Evolutionary conservation across 2,113 vertebrate species (phyloP).

Genomic region (Calonectris borealis): DNA sequence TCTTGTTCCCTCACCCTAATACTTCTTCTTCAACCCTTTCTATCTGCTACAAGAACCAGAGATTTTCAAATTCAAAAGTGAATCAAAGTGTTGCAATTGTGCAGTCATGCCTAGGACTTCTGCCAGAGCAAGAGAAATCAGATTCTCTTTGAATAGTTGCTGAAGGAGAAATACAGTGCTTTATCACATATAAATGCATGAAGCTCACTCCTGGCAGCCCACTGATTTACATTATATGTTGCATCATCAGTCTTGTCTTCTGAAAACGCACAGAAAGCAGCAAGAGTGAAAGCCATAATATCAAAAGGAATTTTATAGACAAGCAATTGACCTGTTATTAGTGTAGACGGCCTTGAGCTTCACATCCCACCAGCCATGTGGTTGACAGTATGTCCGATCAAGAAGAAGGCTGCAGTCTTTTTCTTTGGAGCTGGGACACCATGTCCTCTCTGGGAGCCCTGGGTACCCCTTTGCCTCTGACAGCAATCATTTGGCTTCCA

Average conservation of each 20-base stretch:
- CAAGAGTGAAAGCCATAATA: background rate
- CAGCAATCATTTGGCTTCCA: background rate
- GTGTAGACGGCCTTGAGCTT: background rate
- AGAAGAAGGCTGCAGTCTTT: background rate
- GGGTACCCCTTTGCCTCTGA: background rate
- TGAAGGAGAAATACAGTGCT: background rate
- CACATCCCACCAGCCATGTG: background rate
- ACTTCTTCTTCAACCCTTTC: background rate
- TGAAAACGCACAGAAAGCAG: background rate
- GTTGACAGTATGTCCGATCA: background rate
- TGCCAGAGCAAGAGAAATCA: background rate
- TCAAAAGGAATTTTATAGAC: background rate
- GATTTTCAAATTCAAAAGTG: background rate
- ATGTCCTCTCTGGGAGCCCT: background rate
- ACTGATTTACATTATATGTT: background rate
- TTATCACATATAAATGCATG: background rate
- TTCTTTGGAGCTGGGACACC: background rate
- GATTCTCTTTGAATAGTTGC: background rate
- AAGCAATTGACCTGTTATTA: background rate
- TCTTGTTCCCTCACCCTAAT: background rate
- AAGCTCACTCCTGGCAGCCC: background rate
- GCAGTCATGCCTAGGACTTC: background rate
- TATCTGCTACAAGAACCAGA: background rate
- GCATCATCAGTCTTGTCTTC: background rate
- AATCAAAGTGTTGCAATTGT: background rate